These are phyloP conservation scores for Peromyscus aztecus DNA, from an alignment of 2,797 vertebrate species.

Conservation along the genomic window DNA sequence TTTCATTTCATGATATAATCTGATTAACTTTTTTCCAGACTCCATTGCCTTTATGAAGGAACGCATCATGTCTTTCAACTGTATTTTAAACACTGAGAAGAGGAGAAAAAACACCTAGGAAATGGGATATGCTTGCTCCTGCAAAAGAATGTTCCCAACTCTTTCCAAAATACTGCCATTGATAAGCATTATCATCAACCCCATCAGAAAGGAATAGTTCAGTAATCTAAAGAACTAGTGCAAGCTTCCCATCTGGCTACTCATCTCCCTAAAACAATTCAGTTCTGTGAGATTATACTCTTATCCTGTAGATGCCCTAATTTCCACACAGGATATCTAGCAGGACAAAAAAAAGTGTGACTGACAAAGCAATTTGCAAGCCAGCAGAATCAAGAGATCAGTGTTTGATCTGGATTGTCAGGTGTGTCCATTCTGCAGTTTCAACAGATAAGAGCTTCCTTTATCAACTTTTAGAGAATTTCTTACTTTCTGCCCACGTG, in stretches of 20 bases:
- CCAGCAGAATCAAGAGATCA: conserved; percentile 30
- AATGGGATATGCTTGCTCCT: not conserved
- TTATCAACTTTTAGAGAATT: not conserved
- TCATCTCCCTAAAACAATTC: not conserved
- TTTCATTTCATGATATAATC: not conserved
- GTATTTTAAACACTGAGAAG: not conserved
- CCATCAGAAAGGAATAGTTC: not conserved
- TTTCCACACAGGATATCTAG: not conserved
- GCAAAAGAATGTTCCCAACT: no score
- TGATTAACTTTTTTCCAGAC: not conserved
- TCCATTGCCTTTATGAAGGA: not conserved
- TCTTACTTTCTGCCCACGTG: not conserved
- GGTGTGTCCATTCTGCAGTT: conserved; percentile 40
- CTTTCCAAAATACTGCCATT: not conserved
- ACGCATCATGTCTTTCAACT: not conserved
- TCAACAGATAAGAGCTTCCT: conserved; percentile 22
- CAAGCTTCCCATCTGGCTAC: not conserved
- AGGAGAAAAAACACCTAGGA: not conserved
- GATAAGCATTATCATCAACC: not conserved
- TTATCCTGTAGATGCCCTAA: conserved; percentile 15
- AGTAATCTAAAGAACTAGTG: not conserved
- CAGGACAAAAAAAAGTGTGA: not conserved
- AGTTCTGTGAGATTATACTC: not conserved
- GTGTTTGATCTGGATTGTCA: not conserved
- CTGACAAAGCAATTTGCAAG: conserved; percentile 32